Evolutionary conservation across 37 sponge, comb jelly and placozoan genomes (phyloP).

Genomic region (Ephydatia muelleri): DNA sequence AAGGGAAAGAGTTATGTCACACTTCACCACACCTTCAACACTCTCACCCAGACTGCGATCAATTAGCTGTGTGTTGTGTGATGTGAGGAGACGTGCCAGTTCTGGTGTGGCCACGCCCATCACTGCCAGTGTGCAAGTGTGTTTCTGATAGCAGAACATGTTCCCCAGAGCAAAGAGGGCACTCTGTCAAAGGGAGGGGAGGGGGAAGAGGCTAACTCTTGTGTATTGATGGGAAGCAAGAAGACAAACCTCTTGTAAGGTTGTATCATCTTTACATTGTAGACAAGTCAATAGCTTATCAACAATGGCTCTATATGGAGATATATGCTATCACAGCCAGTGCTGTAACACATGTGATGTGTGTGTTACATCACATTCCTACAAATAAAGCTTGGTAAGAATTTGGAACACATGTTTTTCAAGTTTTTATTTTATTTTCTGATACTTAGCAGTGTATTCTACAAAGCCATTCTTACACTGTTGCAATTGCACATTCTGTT

Average conservation of each 20-base stretch:
- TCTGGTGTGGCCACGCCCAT: background rate
- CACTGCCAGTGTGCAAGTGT: background rate
- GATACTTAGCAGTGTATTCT: too few relatives aligned
- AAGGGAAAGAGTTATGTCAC: background rate
- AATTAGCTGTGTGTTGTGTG: background rate
- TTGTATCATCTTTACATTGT: background rate
- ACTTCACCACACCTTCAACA: background rate
- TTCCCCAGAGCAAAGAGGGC: background rate
- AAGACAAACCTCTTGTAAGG: background rate
- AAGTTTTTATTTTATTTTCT: too few relatives aligned
- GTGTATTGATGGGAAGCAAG: background rate
- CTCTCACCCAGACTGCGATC: background rate
- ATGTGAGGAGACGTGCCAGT: background rate
- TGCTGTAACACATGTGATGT: too few relatives aligned
- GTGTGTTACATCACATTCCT: too few relatives aligned
- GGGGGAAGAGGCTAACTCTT: background rate
- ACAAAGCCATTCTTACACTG: too few relatives aligned
- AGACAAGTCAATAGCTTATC: background rate
- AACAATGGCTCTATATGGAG: background rate
- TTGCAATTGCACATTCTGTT: too few relatives aligned
- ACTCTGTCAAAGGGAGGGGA: background rate
- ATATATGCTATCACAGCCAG: too few relatives aligned
- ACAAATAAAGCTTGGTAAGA: too few relatives aligned
- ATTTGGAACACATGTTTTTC: too few relatives aligned
- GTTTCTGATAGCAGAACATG: constrained; percentile 2